A percentile compares a stretch with the other conserved stretches of the same genome.
Conservation (phyloP, 2,888 invertebrate genomes). For the Limnephilus marmoratus region DNA sequence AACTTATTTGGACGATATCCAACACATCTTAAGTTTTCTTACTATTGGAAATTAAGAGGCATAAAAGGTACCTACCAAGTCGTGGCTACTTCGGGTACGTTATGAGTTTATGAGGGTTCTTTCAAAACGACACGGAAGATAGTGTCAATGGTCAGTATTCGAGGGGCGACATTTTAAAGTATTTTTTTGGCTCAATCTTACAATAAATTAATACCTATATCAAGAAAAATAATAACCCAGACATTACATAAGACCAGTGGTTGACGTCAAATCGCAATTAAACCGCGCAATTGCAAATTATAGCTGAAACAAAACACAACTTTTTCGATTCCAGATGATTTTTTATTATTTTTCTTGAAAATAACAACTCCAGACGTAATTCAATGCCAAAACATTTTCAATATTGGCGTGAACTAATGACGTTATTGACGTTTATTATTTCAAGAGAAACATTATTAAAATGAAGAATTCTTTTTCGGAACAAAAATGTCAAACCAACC, state of each 20-base stretch:
- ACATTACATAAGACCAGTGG: neutral
- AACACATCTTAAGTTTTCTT: too few relatives aligned
- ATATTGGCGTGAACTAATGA: neutral
- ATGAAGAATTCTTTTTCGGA: neutral
- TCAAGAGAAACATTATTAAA: neutral
- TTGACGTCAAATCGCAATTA: neutral
- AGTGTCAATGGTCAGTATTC: too few relatives aligned
- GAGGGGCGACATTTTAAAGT: neutral
- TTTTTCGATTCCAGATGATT: neutral
- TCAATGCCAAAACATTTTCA: neutral
- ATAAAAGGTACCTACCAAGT: too few relatives aligned
- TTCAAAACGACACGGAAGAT: too few relatives aligned
- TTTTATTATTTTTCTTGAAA: neutral
- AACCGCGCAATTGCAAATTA: neutral
- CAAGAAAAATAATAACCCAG: neutral
- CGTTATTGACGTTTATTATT: neutral
- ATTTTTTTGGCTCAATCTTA: neutral
- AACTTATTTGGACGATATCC: too few relatives aligned
- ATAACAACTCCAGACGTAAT: neutral
- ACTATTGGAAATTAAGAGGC: neutral
- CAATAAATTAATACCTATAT: neutral
- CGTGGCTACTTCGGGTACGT: too few relatives aligned
- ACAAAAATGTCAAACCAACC: neutral
- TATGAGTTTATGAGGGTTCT: too few relatives aligned
- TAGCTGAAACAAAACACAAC: neutral